phyloP scores from a whole-genome alignment of 2,113 vertebrate genomes.

The Cebus imitator region DNA sequence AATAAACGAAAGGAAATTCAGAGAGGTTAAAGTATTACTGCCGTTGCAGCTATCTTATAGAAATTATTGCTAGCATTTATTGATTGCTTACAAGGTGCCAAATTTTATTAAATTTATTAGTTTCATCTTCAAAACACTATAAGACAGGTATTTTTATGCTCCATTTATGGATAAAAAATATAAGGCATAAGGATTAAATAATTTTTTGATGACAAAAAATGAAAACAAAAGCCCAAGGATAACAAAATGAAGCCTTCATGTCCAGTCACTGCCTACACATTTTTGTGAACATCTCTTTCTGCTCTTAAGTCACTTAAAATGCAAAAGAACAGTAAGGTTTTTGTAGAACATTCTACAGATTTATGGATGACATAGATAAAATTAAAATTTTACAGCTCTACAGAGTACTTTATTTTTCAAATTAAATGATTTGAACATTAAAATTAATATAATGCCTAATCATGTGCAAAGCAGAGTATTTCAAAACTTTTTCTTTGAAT shows the following conservation, averaged over 20 bases:
- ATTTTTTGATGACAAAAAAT: background rate
- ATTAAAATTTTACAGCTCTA: background rate
- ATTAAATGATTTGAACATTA: background rate
- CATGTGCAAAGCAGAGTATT: background rate
- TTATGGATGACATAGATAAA: background rate
- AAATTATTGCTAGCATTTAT: background rate
- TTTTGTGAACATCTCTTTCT: background rate
- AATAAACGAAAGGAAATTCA: background rate
- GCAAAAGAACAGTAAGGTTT: background rate
- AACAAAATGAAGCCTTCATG: background rate
- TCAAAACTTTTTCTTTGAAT: background rate
- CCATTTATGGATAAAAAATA: background rate
- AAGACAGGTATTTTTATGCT: background rate
- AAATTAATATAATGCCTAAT: background rate
- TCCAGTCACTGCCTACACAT: background rate
- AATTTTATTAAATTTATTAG: background rate
- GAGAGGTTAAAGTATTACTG: background rate
- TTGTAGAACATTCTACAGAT: background rate
- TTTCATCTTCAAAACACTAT: background rate
- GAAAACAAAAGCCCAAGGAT: background rate
- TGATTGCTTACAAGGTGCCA: background rate
- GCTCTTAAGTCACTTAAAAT: background rate
- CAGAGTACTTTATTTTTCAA: background rate
- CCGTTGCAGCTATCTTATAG: background rate
- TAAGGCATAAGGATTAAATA: background rate